These are phyloP conservation scores for Sebastes steindachneri DNA, from an alignment of 2,797 vertebrate genomes.

Conservation along the genomic window DNA sequence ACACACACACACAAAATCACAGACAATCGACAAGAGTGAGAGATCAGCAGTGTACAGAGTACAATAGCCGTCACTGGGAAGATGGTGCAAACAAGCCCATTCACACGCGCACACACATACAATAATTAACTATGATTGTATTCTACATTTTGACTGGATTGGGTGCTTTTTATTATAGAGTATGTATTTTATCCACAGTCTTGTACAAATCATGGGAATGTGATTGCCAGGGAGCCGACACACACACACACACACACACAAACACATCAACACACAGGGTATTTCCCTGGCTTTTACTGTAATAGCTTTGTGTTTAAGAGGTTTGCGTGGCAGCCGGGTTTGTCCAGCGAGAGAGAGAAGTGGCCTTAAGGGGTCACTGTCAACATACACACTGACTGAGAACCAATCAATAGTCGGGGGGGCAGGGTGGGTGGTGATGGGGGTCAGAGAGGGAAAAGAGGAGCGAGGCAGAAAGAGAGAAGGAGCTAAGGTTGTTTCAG, in stretches of 20 bases:
- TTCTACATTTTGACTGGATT: background rate
- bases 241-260: constrained; percentile 25
- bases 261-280: background rate
- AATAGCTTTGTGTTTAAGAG: constrained; percentile 32
- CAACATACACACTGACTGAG: constrained; percentile 68
- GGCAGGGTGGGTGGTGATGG: background rate
- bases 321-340: constrained; percentile 14
- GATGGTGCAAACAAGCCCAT: background rate
- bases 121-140: background rate
- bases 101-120: background rate
- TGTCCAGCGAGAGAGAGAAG: constrained; percentile 43
- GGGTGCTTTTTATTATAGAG: background rate
- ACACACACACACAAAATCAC: constrained; percentile 10
- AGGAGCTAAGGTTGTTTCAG: constrained; percentile 9
- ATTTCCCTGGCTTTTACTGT: constrained; percentile 9
- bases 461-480: background rate
- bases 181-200: background rate
- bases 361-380: constrained; percentile 80
- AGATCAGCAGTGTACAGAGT: constrained; percentile 10
- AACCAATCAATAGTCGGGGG: constrained; percentile 57
- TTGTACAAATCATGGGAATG: background rate
- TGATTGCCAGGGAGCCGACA: background rate
- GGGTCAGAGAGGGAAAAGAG: constrained; percentile 28
- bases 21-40: constrained; percentile 16
- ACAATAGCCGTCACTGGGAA: background rate